phyloP scores from a whole-genome alignment of 2,113 vertebrate species.

The Cyanoramphus novaezelandiae region DNA sequence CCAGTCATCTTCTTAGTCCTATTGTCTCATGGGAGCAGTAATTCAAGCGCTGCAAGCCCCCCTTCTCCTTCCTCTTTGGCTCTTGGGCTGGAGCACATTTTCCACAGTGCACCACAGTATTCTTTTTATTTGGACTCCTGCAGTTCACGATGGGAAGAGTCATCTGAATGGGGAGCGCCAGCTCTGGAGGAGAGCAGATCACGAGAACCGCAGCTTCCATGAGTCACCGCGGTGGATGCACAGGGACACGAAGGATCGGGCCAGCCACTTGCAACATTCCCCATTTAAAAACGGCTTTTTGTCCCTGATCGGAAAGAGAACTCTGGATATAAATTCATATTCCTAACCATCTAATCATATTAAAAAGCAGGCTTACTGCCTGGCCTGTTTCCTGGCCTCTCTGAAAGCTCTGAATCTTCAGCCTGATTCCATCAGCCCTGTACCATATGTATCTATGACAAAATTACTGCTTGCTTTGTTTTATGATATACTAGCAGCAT shows the following conservation, averaged over 20 bases:
- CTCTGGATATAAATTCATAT: neutral
- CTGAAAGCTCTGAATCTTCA: conserved; percentile 6
- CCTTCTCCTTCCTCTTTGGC: conserved; percentile 53
- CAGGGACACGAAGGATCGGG: neutral
- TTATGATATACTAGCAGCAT: neutral
- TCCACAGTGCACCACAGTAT: conserved; percentile 46
- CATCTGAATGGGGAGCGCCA: conserved; percentile 15
- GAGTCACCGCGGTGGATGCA: neutral
- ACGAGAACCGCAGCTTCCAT: conserved; percentile 43
- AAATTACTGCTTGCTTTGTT: conserved; percentile 36
- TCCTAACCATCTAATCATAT: neutral
- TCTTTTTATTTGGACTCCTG: conserved; percentile 49
- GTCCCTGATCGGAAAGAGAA: neutral
- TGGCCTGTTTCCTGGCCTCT: neutral
- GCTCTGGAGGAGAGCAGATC: conserved; percentile 42
- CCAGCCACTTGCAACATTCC: neutral
- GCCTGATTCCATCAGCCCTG: neutral
- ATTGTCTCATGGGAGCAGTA: conserved; percentile 36
- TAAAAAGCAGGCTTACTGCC: neutral
- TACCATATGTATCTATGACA: conserved; percentile 6
- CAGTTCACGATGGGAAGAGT: conserved; percentile 46
- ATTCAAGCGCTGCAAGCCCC: conserved; percentile 18
- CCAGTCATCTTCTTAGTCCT: conserved; percentile 41
- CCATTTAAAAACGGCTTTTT: conserved; percentile 29
- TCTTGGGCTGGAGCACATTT: conserved; percentile 33